phyloP scores from a whole-genome alignment of 2,113 vertebrate genomes.

The Castor canadensis region DNA sequence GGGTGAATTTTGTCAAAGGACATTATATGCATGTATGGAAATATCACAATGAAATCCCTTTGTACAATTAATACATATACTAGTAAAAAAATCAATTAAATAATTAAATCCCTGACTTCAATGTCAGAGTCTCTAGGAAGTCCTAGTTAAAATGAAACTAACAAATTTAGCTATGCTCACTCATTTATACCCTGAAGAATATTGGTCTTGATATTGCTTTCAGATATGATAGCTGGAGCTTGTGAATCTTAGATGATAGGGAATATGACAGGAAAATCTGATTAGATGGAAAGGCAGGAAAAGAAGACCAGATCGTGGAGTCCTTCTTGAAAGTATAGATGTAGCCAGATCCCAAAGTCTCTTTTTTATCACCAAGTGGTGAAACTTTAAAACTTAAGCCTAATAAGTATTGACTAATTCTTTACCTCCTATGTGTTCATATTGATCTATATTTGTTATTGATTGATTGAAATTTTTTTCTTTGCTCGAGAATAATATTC shows the following conservation, averaged over 20 bases:
- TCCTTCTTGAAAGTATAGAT: neutral
- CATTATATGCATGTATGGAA: too few relatives aligned
- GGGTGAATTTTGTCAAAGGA: too few relatives aligned
- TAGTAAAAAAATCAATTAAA: too few relatives aligned
- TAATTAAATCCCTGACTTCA: neutral
- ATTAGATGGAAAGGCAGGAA: neutral
- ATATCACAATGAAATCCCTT: too few relatives aligned
- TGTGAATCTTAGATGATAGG: neutral
- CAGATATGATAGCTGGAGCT: neutral
- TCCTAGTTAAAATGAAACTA: conserved; percentile 17
- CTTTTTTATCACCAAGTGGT: neutral
- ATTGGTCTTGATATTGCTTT: neutral
- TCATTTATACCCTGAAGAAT: neutral
- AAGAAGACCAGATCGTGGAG: neutral
- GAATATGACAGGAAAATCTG: neutral
- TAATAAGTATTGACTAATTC: neutral
- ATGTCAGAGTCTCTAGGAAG: neutral
- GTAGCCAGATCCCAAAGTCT: neutral
- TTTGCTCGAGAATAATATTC: neutral
- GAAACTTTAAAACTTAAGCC: neutral
- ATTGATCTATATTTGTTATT: neutral
- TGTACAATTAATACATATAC: too few relatives aligned
- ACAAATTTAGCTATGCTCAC: neutral
- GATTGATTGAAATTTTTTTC: neutral
- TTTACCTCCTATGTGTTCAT: neutral